Percentiles rank a stretch among this genome's conserved stretches.
Conservation (phyloP, 2,797 vertebrate species). For the Morelia viridis region DNA sequence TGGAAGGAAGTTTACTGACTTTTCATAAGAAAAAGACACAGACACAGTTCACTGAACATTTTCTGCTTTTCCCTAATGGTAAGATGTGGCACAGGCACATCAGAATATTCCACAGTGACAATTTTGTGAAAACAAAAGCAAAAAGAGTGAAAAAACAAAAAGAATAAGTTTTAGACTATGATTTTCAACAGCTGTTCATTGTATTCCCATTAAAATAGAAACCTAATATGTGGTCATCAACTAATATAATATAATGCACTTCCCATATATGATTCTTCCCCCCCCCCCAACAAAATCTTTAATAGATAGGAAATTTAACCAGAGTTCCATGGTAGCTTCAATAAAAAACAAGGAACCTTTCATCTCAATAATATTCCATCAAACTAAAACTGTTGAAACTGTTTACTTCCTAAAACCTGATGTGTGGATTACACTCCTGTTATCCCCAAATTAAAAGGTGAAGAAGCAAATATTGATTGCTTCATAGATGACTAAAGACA, state of each 20-base stretch:
- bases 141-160: neutral
- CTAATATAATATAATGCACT: neutral
- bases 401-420: neutral
- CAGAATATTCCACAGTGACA: neutral
- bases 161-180: neutral
- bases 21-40: neutral
- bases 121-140: neutral
- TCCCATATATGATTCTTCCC: neutral
- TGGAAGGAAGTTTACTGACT: neutral
- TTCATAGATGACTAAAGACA: neutral
- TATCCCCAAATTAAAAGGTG: neutral
- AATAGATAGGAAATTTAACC: neutral
- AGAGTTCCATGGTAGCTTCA: neutral
- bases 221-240: neutral
- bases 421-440: neutral
- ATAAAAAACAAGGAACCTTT: neutral
- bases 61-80: neutral
- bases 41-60: slow-evolving; percentile 1
- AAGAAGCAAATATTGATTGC: neutral
- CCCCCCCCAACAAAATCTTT: neutral
- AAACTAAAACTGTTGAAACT: neutral
- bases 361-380: neutral
- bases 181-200: neutral
- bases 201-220: neutral
- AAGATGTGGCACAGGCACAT: fast-evolving